Evolutionary conservation across 2,797 vertebrate genomes (phyloP), one percentile per base, ranked within the genome.

Genomic region (Danionella dracula): DNA sequence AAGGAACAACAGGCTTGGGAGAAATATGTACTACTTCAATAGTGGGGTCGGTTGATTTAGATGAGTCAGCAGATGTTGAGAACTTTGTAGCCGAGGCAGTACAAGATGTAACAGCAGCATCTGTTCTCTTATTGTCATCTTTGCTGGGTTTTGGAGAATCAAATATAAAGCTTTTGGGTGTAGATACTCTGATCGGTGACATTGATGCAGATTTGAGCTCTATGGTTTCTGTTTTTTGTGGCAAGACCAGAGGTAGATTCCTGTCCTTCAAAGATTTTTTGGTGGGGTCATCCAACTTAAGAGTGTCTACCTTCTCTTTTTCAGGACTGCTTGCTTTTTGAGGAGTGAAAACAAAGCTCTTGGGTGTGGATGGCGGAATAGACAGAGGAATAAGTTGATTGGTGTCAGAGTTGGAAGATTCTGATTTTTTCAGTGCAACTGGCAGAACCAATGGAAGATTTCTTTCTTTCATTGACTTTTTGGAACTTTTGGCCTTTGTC

Each of bases 281-380:
- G 15, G 62, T 20, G 9, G 34, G 21, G 77, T 13, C 16, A 3
- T 2, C 53, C 38, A 82, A 79, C 16, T 68, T 58, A 0, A 1
- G 1, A 1, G 56, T 44, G 5, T 72, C 23, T 35, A 38, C 4
- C 15, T 65, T 71, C 23, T 4, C 78, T 46, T 82, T 84, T 1
- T 35, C 2, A 56, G 32, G 7, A 17, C 31, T 29, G 6, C 21
- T 19, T 3, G 71, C 16, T 48, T 72, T 89, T 63, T 12, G 83
- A 58, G 87, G 76, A 27, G 58, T 71, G 11, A 71, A 66, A 10
- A 82, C 62, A 10, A 67, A 40, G 29, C 83, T 84, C 58, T 82
- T 87, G 1, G 53, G 8, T 9, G 68, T 10, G 5, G 71, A 12
- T 4, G 83, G 80, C 32, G 82, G 62, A 1, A 16, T n/a, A 9